Base-by-base conservation (phyloP, 2,797 vertebrate genomes). In the Acomys russatus region DNA sequence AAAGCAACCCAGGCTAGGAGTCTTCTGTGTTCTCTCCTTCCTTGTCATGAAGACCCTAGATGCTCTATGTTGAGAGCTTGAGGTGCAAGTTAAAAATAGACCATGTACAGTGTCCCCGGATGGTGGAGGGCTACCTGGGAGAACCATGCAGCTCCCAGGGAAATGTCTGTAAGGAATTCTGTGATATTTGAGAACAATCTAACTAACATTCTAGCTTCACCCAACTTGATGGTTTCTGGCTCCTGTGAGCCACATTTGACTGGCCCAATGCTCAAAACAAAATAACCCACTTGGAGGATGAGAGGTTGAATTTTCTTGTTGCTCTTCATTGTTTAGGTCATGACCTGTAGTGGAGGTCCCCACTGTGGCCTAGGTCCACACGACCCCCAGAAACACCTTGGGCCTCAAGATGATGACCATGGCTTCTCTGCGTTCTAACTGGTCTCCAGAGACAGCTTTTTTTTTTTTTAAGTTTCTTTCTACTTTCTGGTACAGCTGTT, bases 131-230 rank as follows among this genome's bases (percentile, higher is more conserved):
- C 5, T 90, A 10, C 33, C 30, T 59, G 68, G 15, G 64, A 80
- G 63, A 85, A 38, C 25, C 2, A 30, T 70, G 20, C 61, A n/a
- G 4, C n/a, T 49, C 7, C 76, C 61, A 54, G 0, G 30, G 84
- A 94, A 88, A 20, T 28, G 93, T 90, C 30, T 66, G 3, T 30
- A 17, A 78, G 22, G 68, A 73, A 93, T 10, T 87, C 71, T 92
- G 15, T 20, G 38, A 89, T 64, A 79, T 76, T 61, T 83, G 15
- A 56, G 18, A 91, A 38, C 71, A 33, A 71, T 92, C 15, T 77
- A 92, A 56, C 30, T 84, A 68, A 56, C 6, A 33, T 30, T 86
- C 83, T 33, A 71, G 22, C 18, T 23, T 92, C 76, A 64, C 4
- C 25, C 70, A 59, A 14, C 30, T 28, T 61, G 20, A 49, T n/a